phyloP scores from a whole-genome alignment of 1,140 invertebrate genomes.

The Hylyphantes graminicola region DNA sequence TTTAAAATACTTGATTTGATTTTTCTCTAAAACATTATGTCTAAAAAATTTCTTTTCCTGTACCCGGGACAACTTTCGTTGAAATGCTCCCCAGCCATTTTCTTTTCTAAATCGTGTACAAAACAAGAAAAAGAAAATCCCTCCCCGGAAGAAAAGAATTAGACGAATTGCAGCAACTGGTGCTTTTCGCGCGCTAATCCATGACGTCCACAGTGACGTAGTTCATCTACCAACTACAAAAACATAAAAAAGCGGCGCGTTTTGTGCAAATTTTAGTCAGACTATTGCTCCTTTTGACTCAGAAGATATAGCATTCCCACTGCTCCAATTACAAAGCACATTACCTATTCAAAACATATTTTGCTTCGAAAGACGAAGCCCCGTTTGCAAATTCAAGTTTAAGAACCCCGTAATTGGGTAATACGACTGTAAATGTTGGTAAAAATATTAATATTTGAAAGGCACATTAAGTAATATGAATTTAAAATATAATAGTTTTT shows the following conservation, averaged over 20 bases:
- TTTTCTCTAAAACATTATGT: too few species aligned
- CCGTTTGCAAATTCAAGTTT: background rate
- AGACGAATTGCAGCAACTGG: slow-evolving; percentile 56
- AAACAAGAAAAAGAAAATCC: too few species aligned
- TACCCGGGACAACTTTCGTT: too few species aligned
- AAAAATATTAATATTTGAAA: too few species aligned
- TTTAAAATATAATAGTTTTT: too few species aligned
- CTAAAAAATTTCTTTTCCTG: too few species aligned
- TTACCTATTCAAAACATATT: too few species aligned
- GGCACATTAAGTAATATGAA: too few species aligned
- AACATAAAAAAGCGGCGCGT: slow-evolving; percentile 44
- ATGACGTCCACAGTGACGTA: slow-evolving; percentile 51
- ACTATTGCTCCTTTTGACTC: slow-evolving; percentile 6
- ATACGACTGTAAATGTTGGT: background rate
- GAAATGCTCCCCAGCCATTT: too few species aligned
- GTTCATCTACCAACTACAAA: background rate
- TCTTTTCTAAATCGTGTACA: too few species aligned
- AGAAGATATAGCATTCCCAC: slow-evolving; percentile 1
- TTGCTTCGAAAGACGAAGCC: background rate
- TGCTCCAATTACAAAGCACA: background rate
- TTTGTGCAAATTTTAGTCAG: slow-evolving; percentile 31
- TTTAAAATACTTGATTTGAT: too few species aligned
- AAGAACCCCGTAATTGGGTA: background rate
- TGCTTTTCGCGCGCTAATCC: slow-evolving; percentile 50
- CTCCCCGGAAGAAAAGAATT: slow-evolving; percentile 43